Base-by-base conservation (phyloP, 2,888 invertebrate species). In the Lapara coniferarum region DNA sequence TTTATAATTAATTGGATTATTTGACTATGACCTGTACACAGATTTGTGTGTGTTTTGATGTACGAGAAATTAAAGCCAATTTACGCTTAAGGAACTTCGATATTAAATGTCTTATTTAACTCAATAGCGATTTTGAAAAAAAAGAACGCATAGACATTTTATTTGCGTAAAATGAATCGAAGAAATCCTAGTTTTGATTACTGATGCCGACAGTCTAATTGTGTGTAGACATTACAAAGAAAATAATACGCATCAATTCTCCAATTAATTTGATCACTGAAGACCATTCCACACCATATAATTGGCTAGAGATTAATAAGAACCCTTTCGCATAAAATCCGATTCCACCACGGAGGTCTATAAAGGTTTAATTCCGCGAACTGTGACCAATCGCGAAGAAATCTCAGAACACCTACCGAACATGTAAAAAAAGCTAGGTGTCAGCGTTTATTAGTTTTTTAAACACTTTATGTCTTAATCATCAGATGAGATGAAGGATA, bases 391-490 rank as follows among this genome's bases (percentile, higher is more conserved):
- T 75, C 76, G 70, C 69, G 70, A 69, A 71, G 66, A 71, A 70
- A 72, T 73, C 70, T 66, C 71, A 68, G 78, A 75, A 82, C 81
- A 81, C 81, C 80, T 78, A 81, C 77, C 44, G 72, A 66, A 74
- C 56, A 56, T 46, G 69, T 55, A 19, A 51, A 66, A 46, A 49
- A 66, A 63, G 44, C 58, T 69, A 70, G 72, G 71, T 71, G 71
- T 71, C 67, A 30, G 66, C 53, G 44, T 70, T 57, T 70, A 70
- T 73, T 14, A 49, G 46, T 63, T 63, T 63, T 63, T 63, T 63
- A 63, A 63, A 63, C 63, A 63, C 63, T 49, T 63, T 63, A 63
- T 63, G 63, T 63, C 63, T 63, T 63, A 46, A 63, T 63, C 63
- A 63, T 63, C 63, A 59, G 59, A 14, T 7, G 56, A 56, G 56